These are phyloP conservation scores for Drosophila phalerata DNA, from an alignment of 2,888 invertebrate genomes.

Conservation along the genomic window DNA sequence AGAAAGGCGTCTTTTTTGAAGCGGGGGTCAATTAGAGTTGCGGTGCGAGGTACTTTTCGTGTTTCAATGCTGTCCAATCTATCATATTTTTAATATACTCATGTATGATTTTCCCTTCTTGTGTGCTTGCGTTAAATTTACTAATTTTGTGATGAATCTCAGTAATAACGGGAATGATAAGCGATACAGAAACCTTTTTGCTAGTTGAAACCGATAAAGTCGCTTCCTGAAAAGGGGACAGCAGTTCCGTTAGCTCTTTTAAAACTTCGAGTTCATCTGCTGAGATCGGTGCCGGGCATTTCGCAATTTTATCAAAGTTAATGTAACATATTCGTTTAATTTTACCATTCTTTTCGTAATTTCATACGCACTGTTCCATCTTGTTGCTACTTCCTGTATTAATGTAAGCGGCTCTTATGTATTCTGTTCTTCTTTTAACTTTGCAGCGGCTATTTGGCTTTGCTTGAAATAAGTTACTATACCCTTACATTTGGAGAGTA, in stretches of 20 bases:
- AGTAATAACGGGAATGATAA: conserved; percentile 20
- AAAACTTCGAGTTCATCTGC: conserved; percentile 10
- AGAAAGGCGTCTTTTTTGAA: conserved; percentile 24
- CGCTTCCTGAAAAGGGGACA: conserved; percentile 22
- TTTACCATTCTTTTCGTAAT: conserved; percentile 17
- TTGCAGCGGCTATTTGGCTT: conserved; percentile 11
- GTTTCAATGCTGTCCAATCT: conserved; percentile 4
- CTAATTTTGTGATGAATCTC: conserved; percentile 21
- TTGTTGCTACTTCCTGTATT: conserved; percentile 28
- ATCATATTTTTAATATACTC: conserved; percentile 1
- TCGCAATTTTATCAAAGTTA: no score
- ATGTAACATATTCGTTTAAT: conserved; percentile 16
- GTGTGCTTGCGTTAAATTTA: conserved; percentile 14
- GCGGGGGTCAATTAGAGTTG: conserved; percentile 16
- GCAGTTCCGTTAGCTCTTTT: conserved; percentile 14
- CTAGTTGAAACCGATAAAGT: conserved; percentile 15
- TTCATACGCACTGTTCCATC: conserved; percentile 23
- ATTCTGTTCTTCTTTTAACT: conserved; percentile 22
- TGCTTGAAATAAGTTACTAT: conserved; percentile 24
- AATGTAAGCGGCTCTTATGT: conserved; percentile 10
- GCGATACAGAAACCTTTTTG: conserved; percentile 19
- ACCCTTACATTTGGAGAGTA: no score
- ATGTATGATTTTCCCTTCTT: conserved; percentile 2
- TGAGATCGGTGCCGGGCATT: conserved; percentile 7
- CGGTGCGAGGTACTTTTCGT: conserved; percentile 6